Evolutionary conservation across 2,797 vertebrate species (phyloP), one percentile per base, ranked within the genome.

Genomic region (Pantherophis alleghaniensis): DNA sequence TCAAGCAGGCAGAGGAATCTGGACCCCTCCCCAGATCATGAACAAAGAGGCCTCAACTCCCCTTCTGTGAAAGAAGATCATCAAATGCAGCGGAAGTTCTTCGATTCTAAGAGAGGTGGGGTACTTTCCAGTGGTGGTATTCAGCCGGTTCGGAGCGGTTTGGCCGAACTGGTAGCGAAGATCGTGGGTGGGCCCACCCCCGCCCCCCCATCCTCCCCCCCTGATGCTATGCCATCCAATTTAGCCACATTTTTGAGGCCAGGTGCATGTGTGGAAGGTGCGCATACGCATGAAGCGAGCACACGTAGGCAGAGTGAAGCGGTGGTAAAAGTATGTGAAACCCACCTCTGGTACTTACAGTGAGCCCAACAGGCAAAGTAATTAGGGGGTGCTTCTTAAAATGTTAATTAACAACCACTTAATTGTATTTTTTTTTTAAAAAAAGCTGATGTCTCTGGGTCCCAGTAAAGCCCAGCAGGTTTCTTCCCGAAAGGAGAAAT

Each of bases 391-490:
- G 12, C 20, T 55, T 88, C 88, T 88, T 9, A 7, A n/a, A 69
- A 93, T 61, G 63, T 93, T 88, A 86, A 93, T 91, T 91, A 89
- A 93, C 90, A 91, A 91, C 42, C 56, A 53, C 11, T 93, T 61
- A 91, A 91, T 63, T 91, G 57, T 79, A 47, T 63, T 22, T 42
- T 83, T 37, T 74, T 3, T 9, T 0, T 4, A 63, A 63, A 28
- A 91, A 91, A 88, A 91, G n/a, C 57, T 91, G 83, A 14, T 42
- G 53, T 88, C 63, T 14, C 86, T 14, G 53, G 26, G n/a, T 88
- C 56, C 88, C 93, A 63, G 83, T 32, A 26, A 57, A 57, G 42
- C 66, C 57, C 16, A 4, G 32, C 32, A 86, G 32, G 24, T 93
- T 88, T n/a, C 47, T 91, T 83, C 66, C 18, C 22, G 61, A 83